Percentiles rank a stretch among this genome's conserved stretches.
Evolutionary conservation across 2,888 invertebrate genomes (phyloP).

Genomic region (Chrysomela aeneicollis): DNA sequence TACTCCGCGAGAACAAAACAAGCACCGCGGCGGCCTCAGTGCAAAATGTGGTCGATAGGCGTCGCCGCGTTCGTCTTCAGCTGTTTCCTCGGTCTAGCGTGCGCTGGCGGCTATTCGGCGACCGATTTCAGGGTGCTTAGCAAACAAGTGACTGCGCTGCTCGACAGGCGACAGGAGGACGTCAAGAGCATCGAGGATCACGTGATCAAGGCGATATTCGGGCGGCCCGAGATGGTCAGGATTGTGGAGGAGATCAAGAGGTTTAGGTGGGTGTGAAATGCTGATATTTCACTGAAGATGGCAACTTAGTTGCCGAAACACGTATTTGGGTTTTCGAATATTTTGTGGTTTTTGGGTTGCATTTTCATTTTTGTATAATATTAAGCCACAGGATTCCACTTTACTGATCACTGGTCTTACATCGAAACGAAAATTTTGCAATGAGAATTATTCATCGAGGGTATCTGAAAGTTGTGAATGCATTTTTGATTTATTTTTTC

Average conservation of each 20-base stretch:
- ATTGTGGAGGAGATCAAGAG: slow-evolving; percentile 64
- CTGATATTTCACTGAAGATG: no score
- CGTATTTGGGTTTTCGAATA: no score
- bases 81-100: slow-evolving; percentile 22
- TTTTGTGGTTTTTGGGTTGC: no score
- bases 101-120: slow-evolving; percentile 50
- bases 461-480: no score
- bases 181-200: slow-evolving; percentile 65
- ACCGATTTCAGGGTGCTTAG: slow-evolving; percentile 63
- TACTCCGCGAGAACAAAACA: neutral
- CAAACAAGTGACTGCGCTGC: slow-evolving; percentile 65
- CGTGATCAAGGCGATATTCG: slow-evolving; percentile 63
- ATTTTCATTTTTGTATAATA: no score
- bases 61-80: slow-evolving; percentile 20
- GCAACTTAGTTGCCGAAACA: no score
- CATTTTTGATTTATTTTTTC: no score
- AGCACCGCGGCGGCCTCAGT: neutral
- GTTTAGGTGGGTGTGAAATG: slow-evolving; percentile 59
- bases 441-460: no score
- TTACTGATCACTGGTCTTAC: no score
- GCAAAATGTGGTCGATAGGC: slow-evolving; percentile 20
- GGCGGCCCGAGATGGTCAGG: slow-evolving; percentile 64
- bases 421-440: no score
- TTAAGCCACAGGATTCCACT: no score
- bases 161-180: slow-evolving; percentile 65